These are phyloP conservation scores for Mythimna vitellina DNA, from an alignment of 2,888 invertebrate species.

Conservation along the genomic window DNA sequence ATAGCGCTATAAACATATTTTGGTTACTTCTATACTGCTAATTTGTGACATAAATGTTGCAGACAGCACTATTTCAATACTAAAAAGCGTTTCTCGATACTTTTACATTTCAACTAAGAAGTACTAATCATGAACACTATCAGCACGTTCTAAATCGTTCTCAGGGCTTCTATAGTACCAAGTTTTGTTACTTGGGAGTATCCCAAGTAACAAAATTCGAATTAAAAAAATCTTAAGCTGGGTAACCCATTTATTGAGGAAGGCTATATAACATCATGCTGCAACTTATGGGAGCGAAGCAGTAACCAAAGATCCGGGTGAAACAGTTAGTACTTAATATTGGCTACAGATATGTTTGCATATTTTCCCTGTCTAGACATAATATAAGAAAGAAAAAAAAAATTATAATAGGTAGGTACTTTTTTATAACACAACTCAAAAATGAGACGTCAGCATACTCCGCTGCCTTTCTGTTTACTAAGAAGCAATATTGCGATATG, in stretches of 20 bases:
- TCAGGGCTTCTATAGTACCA: no score
- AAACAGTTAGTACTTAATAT: not conserved
- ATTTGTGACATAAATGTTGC: not conserved
- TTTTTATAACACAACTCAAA: not conserved
- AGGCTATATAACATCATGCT: no score
- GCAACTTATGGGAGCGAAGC: no score
- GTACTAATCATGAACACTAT: no score
- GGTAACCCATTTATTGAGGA: no score
- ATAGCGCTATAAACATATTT: not conserved
- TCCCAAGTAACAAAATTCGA: no score
- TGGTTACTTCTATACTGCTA: not conserved
- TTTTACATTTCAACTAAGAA: not conserved
- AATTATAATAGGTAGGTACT: not conserved
- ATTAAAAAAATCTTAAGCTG: no score
- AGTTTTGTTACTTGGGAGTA: no score
- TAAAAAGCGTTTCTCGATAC: not conserved
- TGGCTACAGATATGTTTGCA: not conserved
- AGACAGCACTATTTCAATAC: not conserved
- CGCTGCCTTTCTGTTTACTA: conserved; percentile 37
- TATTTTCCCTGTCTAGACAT: not conserved
- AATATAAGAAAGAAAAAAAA: not conserved
- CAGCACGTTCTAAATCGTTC: no score
- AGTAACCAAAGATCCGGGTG: no score
- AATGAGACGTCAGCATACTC: conserved; percentile 21
- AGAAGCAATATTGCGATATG: conserved; percentile 43